Conservation (phyloP, 2,797 vertebrate genomes). For the Lepus townsendii region DNA sequence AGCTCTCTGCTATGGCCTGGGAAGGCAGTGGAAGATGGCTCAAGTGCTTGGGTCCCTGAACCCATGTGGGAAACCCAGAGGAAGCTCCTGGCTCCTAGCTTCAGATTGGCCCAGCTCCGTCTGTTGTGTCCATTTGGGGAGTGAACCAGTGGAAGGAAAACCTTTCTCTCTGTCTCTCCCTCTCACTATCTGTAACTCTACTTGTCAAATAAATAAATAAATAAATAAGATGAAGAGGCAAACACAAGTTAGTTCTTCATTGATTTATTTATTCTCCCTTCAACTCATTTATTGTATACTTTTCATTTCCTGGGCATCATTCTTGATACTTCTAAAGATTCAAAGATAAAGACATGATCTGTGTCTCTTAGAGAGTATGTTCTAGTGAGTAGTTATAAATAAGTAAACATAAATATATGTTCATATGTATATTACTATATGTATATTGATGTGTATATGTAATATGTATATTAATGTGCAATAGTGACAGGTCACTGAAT, state of each 20-base stretch:
- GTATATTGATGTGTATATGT: neutral
- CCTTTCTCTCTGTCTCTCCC: too few relatives aligned
- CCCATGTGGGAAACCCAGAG: too few relatives aligned
- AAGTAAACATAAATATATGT: neutral
- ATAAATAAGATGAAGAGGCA: neutral
- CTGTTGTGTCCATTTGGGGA: too few relatives aligned
- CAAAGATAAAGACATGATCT: neutral
- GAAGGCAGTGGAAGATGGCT: too few relatives aligned
- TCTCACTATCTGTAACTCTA: too few relatives aligned
- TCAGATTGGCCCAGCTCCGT: too few relatives aligned
- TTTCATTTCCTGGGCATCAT: neutral
- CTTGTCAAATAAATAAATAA: too few relatives aligned
- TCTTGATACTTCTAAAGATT: neutral
- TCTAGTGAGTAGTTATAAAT: neutral
- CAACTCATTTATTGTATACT: neutral
- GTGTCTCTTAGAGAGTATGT: neutral
- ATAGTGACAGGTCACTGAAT: neutral
- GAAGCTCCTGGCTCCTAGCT: too few relatives aligned
- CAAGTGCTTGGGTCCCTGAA: too few relatives aligned
- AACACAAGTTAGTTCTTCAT: neutral
- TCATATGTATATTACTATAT: too few relatives aligned
- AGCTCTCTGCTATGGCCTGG: too few relatives aligned
- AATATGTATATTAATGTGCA: neutral
- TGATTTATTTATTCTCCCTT: neutral
- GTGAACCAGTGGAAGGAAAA: too few relatives aligned